A percentile compares a stretch with the other conserved stretches of the same genome.
Evolutionary conservation across 2,888 invertebrate genomes (phyloP).

Genomic region (Stomorhina lunata): DNA sequence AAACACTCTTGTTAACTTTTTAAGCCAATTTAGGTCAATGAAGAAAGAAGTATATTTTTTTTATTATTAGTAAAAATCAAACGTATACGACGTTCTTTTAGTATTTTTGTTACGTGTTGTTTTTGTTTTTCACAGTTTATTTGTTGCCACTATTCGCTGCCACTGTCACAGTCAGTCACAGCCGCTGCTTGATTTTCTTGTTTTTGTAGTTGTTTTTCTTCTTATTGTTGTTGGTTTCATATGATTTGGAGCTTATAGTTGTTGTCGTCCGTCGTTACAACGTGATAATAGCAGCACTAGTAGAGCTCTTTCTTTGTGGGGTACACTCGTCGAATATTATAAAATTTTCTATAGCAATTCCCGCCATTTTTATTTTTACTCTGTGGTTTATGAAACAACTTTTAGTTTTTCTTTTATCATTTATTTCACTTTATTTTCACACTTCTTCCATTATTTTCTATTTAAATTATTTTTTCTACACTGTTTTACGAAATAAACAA

Average conservation of each 20-base stretch:
- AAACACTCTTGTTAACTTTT: slow-evolving; percentile 3
- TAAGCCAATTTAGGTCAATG: slow-evolving; percentile 50
- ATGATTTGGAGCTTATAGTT: slow-evolving; percentile 35
- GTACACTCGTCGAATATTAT: slow-evolving; percentile 9
- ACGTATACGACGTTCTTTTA: slow-evolving; percentile 47
- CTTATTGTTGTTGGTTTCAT: slow-evolving; percentile 20
- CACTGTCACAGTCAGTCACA: too few species aligned
- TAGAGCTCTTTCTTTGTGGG: slow-evolving; percentile 4
- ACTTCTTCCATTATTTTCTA: neutral
- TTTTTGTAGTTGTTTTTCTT: slow-evolving; percentile 13
- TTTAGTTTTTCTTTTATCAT: neutral
- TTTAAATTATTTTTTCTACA: neutral
- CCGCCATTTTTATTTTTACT: slow-evolving; percentile 54
- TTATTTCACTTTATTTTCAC: neutral
- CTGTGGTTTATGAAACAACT: neutral
- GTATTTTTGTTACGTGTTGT: slow-evolving; percentile 58
- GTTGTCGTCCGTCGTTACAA: slow-evolving; percentile 31
- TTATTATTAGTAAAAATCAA: slow-evolving; percentile 38
- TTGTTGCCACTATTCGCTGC: slow-evolving; percentile 28
- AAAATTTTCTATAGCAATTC: slow-evolving; percentile 13
- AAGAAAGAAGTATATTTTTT: too few species aligned
- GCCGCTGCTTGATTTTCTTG: slow-evolving; percentile 35
- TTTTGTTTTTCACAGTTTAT: slow-evolving; percentile 50
- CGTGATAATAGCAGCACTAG: slow-evolving; percentile 49
- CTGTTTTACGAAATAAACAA: too few species aligned